Percentiles rank a stretch among this genome's conserved stretches.
Conservation (phyloP, 2,888 invertebrate genomes). For the Sympetrum striolatum region DNA sequence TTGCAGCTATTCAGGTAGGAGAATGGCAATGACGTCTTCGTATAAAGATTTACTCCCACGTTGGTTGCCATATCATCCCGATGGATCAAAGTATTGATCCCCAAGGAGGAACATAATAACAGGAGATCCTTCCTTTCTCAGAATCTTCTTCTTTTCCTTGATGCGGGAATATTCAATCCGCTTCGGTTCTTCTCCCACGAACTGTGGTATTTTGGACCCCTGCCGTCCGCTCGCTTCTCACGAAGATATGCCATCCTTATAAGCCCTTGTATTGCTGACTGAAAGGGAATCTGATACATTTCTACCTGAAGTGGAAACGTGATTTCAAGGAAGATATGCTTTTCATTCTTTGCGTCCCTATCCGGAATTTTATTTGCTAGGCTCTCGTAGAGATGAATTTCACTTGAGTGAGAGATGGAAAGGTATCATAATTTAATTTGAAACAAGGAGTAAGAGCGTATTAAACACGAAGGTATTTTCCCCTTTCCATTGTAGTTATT, state of each 20-base stretch:
- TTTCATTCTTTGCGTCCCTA: neutral
- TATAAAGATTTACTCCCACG: too few species aligned
- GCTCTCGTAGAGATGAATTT: neutral
- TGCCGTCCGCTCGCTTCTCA: neutral
- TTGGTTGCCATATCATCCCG: too few species aligned
- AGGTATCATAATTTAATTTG: too few species aligned
- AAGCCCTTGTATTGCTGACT: neutral
- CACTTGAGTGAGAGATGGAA: too few species aligned
- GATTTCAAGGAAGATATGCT: neutral
- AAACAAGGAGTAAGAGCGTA: too few species aligned
- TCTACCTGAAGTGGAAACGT: neutral
- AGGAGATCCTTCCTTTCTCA: neutral
- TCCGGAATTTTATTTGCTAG: neutral
- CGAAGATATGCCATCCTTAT: neutral
- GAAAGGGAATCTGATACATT: neutral
- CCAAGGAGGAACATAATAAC: neutral
- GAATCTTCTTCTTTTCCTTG: neutral
- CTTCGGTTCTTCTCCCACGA: neutral
- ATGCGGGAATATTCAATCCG: neutral
- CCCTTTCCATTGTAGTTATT: too few species aligned
- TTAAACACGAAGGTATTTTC: too few species aligned
- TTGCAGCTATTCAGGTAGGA: too few species aligned
- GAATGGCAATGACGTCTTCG: too few species aligned
- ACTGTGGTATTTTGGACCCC: neutral
- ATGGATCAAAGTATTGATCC: too few species aligned